Evolutionary conservation across 2,113 vertebrate genomes (phyloP).

Genomic region (Gymnogyps californianus): DNA sequence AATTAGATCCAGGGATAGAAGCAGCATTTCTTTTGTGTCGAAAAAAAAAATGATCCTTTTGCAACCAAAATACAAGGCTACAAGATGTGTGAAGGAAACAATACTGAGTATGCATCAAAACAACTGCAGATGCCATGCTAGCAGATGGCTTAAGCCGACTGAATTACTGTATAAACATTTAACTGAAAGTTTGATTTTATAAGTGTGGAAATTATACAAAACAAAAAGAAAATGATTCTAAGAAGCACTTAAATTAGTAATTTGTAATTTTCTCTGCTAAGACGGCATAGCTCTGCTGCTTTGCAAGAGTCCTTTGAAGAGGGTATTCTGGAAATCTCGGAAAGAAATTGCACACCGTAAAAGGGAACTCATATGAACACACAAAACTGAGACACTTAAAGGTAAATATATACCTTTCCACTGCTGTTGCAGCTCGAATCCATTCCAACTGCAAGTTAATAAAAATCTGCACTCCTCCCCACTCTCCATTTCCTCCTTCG

Average conservation of each 20-base stretch:
- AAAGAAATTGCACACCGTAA: not conserved
- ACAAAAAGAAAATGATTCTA: slow-evolving; percentile 54
- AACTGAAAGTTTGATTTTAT: slow-evolving; percentile 56
- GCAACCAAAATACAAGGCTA: slow-evolving; percentile 51
- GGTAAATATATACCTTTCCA: not conserved
- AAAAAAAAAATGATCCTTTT: not conserved
- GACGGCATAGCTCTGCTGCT: not conserved
- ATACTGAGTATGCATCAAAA: not conserved
- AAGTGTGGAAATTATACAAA: slow-evolving; percentile 61
- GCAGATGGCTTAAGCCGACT: slow-evolving; percentile 42
- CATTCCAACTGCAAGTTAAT: slow-evolving; percentile 11
- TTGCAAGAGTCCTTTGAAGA: not conserved
- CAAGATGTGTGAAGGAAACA: slow-evolving; percentile 21
- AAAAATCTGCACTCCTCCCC: not conserved
- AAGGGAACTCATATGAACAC: not conserved
- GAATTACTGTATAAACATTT: slow-evolving; percentile 62
- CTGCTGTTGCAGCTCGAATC: not conserved
- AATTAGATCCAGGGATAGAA: slow-evolving; percentile 34
- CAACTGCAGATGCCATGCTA: not conserved
- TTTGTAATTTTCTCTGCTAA: slow-evolving; percentile 56
- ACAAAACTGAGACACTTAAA: not conserved
- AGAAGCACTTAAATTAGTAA: slow-evolving; percentile 50
- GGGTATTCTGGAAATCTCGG: not conserved
- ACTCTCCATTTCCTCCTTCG: slow-evolving; percentile 11
- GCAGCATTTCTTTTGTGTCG: slow-evolving; percentile 39